Percentiles rank a stretch among this genome's conserved stretches.
These are phyloP conservation scores for Hippopotamyrus pictus DNA, from an alignment of 2,797 vertebrate species.

Conservation along the genomic window DNA sequence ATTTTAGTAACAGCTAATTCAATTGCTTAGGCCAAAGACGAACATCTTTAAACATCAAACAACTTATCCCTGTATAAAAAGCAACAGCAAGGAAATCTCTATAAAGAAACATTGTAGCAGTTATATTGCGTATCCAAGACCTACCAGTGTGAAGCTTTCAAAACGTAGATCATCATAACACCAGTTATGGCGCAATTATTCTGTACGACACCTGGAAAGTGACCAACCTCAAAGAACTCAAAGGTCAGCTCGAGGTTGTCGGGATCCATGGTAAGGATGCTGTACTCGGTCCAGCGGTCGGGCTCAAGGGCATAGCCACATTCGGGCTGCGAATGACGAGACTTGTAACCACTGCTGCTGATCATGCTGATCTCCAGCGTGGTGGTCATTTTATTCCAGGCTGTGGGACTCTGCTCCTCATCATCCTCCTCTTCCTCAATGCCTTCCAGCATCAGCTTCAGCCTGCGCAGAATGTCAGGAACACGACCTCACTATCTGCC, in stretches of 20 bases:
- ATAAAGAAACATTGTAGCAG: not conserved
- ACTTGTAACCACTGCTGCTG: constrained; percentile 73
- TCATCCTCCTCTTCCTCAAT: constrained; percentile 73
- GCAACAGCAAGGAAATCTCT: not conserved
- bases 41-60: not conserved
- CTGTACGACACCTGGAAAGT: not conserved
- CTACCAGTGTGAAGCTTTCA: not conserved
- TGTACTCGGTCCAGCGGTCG: constrained; percentile 85
- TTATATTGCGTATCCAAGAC: not conserved
- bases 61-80: not conserved
- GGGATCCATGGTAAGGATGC: constrained; percentile 92
- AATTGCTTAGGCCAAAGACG: not conserved
- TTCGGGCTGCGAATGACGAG: constrained; percentile 87
- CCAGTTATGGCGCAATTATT: constrained; percentile 6
- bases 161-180: not conserved
- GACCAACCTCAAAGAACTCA: constrained; percentile 90
- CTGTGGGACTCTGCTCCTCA: constrained; percentile 55
- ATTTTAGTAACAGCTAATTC: not conserved
- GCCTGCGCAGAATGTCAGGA: constrained; percentile 51
- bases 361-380: constrained; percentile 84
- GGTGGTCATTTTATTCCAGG: constrained; percentile 75
- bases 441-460: constrained; percentile 85
- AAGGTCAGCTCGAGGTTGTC: constrained; percentile 92
- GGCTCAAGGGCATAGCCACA: constrained; percentile 84
- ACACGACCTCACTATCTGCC: not conserved